A percentile compares a stretch with the other conserved stretches of the same genome.
Conservation (phyloP, 1,140 invertebrate species). For the Orchestia grillus region DNA sequence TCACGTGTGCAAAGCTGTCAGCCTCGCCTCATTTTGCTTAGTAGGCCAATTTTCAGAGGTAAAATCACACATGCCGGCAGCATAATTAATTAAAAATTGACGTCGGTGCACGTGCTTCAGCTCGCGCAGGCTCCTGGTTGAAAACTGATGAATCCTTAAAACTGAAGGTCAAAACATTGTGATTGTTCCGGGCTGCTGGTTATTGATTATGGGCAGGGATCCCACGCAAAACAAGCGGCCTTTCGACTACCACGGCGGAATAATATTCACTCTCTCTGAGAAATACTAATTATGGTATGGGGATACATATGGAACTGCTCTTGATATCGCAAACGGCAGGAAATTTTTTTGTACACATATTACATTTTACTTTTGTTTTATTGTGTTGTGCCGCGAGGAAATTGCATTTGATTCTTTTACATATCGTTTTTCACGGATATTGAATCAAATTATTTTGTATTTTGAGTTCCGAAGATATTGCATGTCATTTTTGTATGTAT, state of each 20-base stretch:
- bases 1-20: too few relatives aligned
- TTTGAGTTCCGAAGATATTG: neutral
- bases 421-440: neutral
- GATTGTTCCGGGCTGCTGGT: neutral
- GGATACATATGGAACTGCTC: neutral
- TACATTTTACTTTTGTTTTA: too few relatives aligned
- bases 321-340: neutral
- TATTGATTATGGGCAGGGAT: neutral
- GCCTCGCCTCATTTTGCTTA: too few relatives aligned
- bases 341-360: neutral
- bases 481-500: neutral
- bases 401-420: neutral
- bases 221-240: neutral
- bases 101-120: neutral
- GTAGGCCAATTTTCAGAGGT: neutral
- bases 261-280: neutral
- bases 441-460: neutral
- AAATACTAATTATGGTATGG: neutral
- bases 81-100: neutral
- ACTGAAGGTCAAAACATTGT: neutral
- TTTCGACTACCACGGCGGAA: neutral
- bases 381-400: neutral
- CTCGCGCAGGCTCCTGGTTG: neutral
- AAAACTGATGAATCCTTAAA: neutral
- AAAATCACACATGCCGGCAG: neutral